Conservation (phyloP, 1,140 invertebrate species). For the Rhagoletis zephyria region DNA sequence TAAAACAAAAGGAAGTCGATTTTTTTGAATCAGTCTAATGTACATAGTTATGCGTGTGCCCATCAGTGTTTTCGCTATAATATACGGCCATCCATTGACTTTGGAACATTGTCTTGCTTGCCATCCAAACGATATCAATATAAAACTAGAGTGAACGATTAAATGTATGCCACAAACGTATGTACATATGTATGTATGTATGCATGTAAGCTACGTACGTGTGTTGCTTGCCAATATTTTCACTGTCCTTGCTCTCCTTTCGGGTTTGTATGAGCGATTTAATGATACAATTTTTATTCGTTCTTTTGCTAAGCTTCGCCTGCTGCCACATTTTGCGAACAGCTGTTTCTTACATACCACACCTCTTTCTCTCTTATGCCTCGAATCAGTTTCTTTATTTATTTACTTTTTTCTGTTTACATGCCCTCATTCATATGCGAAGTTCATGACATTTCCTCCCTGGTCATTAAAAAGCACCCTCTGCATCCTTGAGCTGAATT, state of each 20-base stretch:
- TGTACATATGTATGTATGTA: neutral
- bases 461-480: neutral
- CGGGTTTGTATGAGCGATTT: neutral
- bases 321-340: neutral
- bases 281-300: neutral
- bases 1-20: too few species aligned
- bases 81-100: conserved; percentile 24
- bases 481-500: neutral
- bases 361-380: neutral
- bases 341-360: conserved; percentile 5
- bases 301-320: neutral
- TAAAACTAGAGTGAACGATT: neutral
- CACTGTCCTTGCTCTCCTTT: neutral
- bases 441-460: neutral
- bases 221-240: neutral
- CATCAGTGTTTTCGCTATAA: conserved; percentile 4
- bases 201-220: neutral
- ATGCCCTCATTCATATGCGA: conserved; percentile 20
- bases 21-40: too few species aligned
- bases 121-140: neutral
- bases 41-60: neutral
- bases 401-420: neutral
- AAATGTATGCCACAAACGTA: neutral
- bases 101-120: conserved; percentile 23
- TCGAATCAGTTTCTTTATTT: neutral